Conservation (phyloP, 2,888 invertebrate species). For the Timema podura region DNA sequence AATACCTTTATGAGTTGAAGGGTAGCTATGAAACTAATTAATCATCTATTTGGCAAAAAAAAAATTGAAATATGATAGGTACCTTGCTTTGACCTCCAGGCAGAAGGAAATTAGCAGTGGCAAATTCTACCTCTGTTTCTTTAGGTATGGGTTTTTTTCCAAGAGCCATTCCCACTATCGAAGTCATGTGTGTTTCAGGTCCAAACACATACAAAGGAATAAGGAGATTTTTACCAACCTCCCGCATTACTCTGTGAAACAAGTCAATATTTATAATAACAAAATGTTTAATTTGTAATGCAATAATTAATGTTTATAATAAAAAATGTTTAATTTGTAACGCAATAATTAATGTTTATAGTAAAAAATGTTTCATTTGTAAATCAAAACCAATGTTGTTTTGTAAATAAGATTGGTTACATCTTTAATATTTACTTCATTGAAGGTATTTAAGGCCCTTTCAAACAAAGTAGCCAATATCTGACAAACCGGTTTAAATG, state of each 20-base stretch:
- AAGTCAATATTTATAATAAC: too few species aligned
- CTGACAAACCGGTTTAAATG: too few species aligned
- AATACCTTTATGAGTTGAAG: too few species aligned
- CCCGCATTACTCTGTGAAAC: slow-evolving; percentile 80
- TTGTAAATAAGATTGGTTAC: too few species aligned
- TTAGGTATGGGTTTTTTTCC: slow-evolving; percentile 83
- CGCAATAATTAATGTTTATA: background rate
- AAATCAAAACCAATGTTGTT: too few species aligned
- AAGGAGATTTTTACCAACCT: slow-evolving; percentile 69
- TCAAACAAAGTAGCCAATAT: too few species aligned
- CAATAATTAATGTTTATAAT: background rate
- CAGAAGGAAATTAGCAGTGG: slow-evolving; percentile 85
- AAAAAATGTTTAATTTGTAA: background rate
- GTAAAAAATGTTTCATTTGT: too few species aligned
- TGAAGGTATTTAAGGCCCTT: too few species aligned
- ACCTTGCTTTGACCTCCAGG: slow-evolving; percentile 64
- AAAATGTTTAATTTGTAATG: background rate
- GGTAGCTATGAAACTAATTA: too few species aligned
- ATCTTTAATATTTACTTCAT: too few species aligned
- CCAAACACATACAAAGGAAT: slow-evolving; percentile 96
- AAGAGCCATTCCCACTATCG: slow-evolving; percentile 97
- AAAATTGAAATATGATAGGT: too few species aligned
- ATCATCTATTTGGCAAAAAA: too few species aligned
- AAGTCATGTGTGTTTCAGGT: slow-evolving; percentile 98
- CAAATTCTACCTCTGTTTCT: slow-evolving; percentile 58